Conservation (phyloP, 2,888 invertebrate species). For the Rhopalosiphum nymphaeae region DNA sequence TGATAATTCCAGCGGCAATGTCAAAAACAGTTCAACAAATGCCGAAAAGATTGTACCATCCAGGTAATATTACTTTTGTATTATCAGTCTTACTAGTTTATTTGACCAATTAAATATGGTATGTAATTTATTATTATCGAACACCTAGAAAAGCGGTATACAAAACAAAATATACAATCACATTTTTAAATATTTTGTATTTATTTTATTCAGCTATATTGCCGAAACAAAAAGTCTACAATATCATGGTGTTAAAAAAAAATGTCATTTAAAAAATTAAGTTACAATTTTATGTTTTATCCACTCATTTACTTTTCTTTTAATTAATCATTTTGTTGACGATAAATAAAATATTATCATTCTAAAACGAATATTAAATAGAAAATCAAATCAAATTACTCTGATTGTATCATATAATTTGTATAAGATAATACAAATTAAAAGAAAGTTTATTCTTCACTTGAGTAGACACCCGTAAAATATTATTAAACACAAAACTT, state of each 20-base stretch:
- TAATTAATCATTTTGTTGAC: not conserved
- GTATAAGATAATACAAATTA: not conserved
- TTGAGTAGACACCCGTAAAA: not conserved
- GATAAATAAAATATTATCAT: not conserved
- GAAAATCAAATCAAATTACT: not conserved
- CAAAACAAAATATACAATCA: not conserved
- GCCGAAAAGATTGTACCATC: constrained; percentile 48
- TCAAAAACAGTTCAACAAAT: constrained; percentile 46
- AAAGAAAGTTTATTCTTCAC: not conserved
- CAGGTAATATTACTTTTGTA: constrained; percentile 42
- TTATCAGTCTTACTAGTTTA: not conserved
- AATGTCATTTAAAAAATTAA: not conserved
- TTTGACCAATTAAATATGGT: not conserved
- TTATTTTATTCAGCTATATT: not conserved
- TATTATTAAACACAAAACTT: not conserved
- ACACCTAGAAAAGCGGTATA: not conserved
- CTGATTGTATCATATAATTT: not conserved
- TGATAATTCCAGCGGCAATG: constrained; percentile 33
- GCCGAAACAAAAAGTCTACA: not conserved
- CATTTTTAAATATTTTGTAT: not conserved
- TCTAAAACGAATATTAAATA: not conserved
- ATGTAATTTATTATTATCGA: not conserved
- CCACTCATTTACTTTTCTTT: not conserved
- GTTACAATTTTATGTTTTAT: not conserved
- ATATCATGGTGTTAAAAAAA: not conserved